Base-by-base conservation (phyloP, 2,797 vertebrate genomes). In the Channa striata region DNA sequence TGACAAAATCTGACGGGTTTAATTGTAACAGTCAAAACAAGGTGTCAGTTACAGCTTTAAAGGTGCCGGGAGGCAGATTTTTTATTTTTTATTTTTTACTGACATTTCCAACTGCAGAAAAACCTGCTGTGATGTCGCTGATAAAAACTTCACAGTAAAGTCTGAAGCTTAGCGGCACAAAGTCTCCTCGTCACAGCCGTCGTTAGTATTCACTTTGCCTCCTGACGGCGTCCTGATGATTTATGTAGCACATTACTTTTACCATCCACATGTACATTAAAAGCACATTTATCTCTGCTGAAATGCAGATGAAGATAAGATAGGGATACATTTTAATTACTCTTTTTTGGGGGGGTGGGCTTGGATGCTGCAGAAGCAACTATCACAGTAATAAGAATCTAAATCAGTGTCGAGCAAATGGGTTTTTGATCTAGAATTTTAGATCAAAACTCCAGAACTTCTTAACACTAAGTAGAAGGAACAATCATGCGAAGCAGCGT, bases 301-400 rank as follows among this genome's bases (percentile, higher is more conserved):
- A 77, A 75, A 74, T 47, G 17, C 63, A 71, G 51, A 62, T 50
- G 13, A 63, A 21, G 78, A 76, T 72, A 74, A 77, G 78, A 80
- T 60, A 25, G 61, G 51, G 40, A 50, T 23, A 69, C 61, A 78
- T 46, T 73, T 61, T 59, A 74, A 86, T 72, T 67, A 43, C 44
- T 62, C 39, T 67, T 47, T 61, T 36, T 42, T 8, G 16, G 25
- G 5, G 16, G 5, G 16, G 10, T 23, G 12, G 33, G 34, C 20
- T 58, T 30, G 12, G 34, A 53, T 21, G 37, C 49, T 51, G 59
- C 65, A 17, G 63, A 42, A 53, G 66, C 7, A 51, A 36, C 3
- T 42, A 49, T 56, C 36, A 40, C 43, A 54, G 54, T 48, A 17
- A 68, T 1, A 59, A 37, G 17, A 72, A 39, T 43, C n/a, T 56